Percentiles rank a stretch among this genome's conserved stretches.
Conservation (phyloP, 2,113 vertebrate genomes). For the Silurus glanis region DNA sequence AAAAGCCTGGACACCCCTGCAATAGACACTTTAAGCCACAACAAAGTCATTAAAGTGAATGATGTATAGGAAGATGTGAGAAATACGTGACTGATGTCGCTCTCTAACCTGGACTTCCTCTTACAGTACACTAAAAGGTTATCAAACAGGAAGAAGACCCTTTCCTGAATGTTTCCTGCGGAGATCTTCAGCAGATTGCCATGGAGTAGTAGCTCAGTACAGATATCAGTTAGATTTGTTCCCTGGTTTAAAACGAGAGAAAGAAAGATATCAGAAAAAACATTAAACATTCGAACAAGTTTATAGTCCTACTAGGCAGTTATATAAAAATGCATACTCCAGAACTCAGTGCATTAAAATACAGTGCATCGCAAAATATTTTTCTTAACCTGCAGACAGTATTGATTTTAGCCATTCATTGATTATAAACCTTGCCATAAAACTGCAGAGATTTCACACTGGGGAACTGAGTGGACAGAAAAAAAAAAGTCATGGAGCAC, state of each 20-base stretch:
- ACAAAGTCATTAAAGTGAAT: too few species aligned
- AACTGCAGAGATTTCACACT: not conserved
- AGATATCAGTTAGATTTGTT: constrained; percentile 96
- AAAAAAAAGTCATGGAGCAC: too few species aligned
- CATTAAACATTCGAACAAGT: not conserved
- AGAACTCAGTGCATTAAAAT: not conserved
- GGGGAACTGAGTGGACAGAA: not conserved
- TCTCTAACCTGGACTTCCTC: constrained; percentile 90
- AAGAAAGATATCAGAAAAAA: not conserved
- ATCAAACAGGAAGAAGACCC: constrained; percentile 98
- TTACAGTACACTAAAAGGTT: constrained; percentile 98
- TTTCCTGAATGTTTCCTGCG: constrained; percentile 96
- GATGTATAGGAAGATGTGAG: not conserved
- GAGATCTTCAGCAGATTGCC: constrained; percentile 96
- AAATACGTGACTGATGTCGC: not conserved
- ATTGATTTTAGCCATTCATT: not conserved
- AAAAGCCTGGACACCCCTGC: too few species aligned
- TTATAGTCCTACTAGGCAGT: not conserved
- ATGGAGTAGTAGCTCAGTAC: constrained; percentile 91
- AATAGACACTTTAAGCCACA: too few species aligned
- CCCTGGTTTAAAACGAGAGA: constrained; percentile 73
- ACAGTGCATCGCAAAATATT: not conserved
- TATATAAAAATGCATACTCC: not conserved
- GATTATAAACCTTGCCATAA: not conserved
- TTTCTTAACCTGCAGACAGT: not conserved